These are phyloP conservation scores for Conomelus anceps DNA, from an alignment of 2,888 invertebrate species.

Conservation along the genomic window DNA sequence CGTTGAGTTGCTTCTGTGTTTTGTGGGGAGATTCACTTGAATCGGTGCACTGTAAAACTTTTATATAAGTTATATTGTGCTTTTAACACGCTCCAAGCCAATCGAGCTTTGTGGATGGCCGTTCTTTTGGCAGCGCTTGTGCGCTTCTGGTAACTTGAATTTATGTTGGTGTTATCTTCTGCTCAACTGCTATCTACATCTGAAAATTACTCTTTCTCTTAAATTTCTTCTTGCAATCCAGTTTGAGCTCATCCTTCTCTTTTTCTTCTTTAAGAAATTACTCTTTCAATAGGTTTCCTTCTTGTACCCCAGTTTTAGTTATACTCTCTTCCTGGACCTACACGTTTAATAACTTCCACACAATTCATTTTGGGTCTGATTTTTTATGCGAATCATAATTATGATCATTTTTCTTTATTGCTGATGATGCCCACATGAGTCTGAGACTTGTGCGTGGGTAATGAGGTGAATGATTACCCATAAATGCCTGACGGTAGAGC, in stretches of 20 bases:
- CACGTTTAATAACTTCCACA: too few species aligned
- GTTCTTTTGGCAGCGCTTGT: background rate
- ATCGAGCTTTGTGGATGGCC: background rate
- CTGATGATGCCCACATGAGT: too few species aligned
- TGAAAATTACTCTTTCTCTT: background rate
- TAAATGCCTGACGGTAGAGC: too few species aligned
- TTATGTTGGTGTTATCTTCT: background rate
- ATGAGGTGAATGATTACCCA: too few species aligned
- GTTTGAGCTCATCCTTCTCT: background rate
- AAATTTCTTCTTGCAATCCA: background rate
- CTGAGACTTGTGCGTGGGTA: too few species aligned
- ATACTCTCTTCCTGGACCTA: too few species aligned
- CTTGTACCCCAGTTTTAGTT: too few species aligned
- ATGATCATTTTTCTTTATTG: too few species aligned
- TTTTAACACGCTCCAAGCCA: slow-evolving; percentile 8
- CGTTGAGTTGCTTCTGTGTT: background rate
- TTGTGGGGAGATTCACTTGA: background rate
- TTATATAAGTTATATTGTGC: slow-evolving; percentile 5
- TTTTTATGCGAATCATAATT: too few species aligned
- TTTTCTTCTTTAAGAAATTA: too few species aligned
- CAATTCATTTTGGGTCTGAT: too few species aligned
- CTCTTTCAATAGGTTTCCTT: too few species aligned
- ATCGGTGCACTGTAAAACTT: background rate
- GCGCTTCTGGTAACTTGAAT: background rate
- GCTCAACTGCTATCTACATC: background rate